Evolutionary conservation across 1,140 invertebrate genomes (phyloP), one percentile per base, ranked within the genome.

Genomic region (Camponotus pennsylvanicus): DNA sequence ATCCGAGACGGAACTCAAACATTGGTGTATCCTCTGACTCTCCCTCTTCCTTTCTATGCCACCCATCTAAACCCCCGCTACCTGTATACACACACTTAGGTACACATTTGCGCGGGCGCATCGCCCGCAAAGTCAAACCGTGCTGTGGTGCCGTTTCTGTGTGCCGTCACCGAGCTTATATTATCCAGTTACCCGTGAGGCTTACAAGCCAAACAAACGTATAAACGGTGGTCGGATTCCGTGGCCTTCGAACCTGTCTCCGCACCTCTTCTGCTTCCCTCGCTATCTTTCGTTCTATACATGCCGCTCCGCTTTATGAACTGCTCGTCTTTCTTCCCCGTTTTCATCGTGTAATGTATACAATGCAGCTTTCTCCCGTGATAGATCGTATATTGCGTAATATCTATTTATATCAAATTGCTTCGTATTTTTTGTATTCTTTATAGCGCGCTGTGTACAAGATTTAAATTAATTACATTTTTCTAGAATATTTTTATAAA

Each of bases 1-100:
- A 92, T 91, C 86, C 91, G 90, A 92, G 90, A 91, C 91, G 83
- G 86, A 92, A 93, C 89, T 93, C 92, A 93, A 93, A 92, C 92
- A 93, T 92, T 92, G 91, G 86, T 86, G 88, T 92, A 92, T 85
- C 86, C 88, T 75, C 57, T 83, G 63, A 84, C 85, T 87, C 80
- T 61, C 49, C 55, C 80, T 86, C 78, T 90, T 70, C 64, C 59
- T 79, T 80, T 78, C 82, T 27, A 64, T 21, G 76, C 86, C 75
- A 61, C 61, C 67, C 86, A n/a, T 75, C 34, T 66, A 64, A 15
- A 59, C 57, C 64, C 75, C 59, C 70, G 49, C 69, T 80, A 73
- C 86, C 77, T 87, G 84, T 89, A 92, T 85, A 88, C 88, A 86
- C 86, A 89, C 76, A 89, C 90, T 86, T 89, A 85, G 87, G 82